phyloP scores from a whole-genome alignment of 2,888 invertebrate genomes.

The Antheraea yamamai region DNA sequence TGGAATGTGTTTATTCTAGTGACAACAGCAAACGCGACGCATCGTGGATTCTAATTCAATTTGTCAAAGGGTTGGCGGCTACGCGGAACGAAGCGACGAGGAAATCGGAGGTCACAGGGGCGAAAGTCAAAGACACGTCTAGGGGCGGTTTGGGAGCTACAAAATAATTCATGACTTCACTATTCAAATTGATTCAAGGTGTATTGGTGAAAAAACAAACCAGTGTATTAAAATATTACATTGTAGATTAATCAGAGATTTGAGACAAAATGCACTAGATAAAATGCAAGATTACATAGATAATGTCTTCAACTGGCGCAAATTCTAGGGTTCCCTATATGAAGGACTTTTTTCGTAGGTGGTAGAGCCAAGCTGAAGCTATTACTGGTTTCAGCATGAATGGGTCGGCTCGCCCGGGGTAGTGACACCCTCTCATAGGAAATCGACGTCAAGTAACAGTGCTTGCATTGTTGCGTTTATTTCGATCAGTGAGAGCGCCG shows the following conservation, averaged over 20 bases:
- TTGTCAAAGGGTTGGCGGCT: slow-evolving; percentile 75
- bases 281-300: too few relatives aligned
- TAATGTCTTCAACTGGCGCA: too few relatives aligned
- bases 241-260: neutral
- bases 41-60: slow-evolving; percentile 68
- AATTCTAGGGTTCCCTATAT: too few relatives aligned
- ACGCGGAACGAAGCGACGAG: slow-evolving; percentile 58
- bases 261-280: neutral
- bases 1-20: slow-evolving; percentile 24
- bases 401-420: too few relatives aligned
- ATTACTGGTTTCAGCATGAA: too few relatives aligned
- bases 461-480: too few relatives aligned
- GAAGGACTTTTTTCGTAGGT: too few relatives aligned
- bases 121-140: slow-evolving; percentile 69
- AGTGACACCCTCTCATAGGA: too few relatives aligned
- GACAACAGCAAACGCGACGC: slow-evolving; percentile 39
- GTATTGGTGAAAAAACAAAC: slow-evolving; percentile 34
- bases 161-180: slow-evolving; percentile 70
- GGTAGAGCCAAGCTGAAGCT: too few relatives aligned
- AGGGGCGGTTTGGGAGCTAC: slow-evolving; percentile 60
- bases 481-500: too few relatives aligned
- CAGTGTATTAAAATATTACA: neutral
- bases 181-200: slow-evolving; percentile 57
- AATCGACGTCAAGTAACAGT: too few relatives aligned
- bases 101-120: slow-evolving; percentile 40